These are phyloP conservation scores for Sitophilus oryzae DNA, from an alignment of 1,140 invertebrate genomes.

Conservation along the genomic window DNA sequence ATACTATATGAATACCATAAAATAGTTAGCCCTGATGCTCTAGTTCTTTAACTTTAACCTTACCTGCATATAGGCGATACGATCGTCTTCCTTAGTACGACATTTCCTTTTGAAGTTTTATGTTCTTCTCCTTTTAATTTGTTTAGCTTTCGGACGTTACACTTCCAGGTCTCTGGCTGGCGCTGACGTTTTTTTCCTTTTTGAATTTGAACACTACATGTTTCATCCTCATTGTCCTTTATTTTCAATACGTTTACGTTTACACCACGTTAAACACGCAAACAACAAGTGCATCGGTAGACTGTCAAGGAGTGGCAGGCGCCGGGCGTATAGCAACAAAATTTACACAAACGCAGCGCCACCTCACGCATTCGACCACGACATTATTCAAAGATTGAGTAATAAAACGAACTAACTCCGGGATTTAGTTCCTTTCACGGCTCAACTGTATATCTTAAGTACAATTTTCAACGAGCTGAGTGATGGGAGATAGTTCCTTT, in stretches of 20 bases:
- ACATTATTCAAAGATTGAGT: conserved; percentile 9
- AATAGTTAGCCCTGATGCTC: too few species aligned
- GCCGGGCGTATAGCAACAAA: too few species aligned
- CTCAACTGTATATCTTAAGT: background rate
- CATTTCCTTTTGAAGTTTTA: background rate
- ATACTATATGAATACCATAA: too few species aligned
- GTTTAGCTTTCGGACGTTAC: background rate
- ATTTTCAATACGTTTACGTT: too few species aligned
- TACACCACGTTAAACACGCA: too few species aligned
- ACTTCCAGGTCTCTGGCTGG: background rate
- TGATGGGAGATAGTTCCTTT: background rate
- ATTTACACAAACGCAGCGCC: too few species aligned
- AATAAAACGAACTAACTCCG: too few species aligned
- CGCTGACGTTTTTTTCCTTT: background rate
- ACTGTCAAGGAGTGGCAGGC: too few species aligned
- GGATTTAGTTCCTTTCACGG: conserved; percentile 21
- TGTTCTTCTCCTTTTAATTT: conserved; percentile 1
- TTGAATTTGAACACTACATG: too few species aligned
- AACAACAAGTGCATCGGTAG: too few species aligned
- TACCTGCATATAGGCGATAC: conserved; percentile 1
- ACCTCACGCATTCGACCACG: background rate
- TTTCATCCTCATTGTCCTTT: too few species aligned
- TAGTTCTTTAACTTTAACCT: too few species aligned
- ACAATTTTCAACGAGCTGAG: background rate
- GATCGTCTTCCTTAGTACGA: background rate